Percentiles rank a stretch among this genome's conserved stretches.
phyloP scores from a whole-genome alignment of 2,888 invertebrate species.

The Dermolepida albohirtum region DNA sequence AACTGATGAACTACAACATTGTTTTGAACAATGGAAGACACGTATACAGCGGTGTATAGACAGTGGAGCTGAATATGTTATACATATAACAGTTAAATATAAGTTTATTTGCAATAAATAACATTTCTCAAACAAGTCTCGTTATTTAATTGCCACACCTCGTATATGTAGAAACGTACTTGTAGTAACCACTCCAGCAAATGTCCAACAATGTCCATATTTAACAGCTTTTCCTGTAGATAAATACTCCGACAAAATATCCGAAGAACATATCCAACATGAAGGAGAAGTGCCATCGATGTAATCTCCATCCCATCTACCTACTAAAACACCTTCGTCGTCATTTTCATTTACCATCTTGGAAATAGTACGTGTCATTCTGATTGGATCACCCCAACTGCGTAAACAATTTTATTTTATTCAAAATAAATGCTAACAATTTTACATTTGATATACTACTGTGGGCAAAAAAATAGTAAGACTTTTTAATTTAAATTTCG shows the following conservation, averaged over 20 bases:
- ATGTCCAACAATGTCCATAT: conserved; percentile 92
- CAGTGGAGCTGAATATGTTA: too few species aligned
- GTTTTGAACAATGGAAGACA: too few species aligned
- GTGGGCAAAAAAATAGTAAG: too few species aligned
- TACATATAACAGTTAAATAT: too few species aligned
- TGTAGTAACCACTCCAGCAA: conserved; percentile 84
- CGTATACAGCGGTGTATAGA: too few species aligned
- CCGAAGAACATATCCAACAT: conserved; percentile 84
- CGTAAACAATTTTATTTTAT: neutral
- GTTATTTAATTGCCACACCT: too few species aligned
- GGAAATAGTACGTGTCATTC: conserved; percentile 76
- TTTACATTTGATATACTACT: too few species aligned
- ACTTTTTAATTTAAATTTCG: too few species aligned
- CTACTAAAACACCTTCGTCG: conserved; percentile 76
- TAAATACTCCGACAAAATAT: conserved; percentile 79
- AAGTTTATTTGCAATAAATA: too few species aligned
- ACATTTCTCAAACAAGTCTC: too few species aligned
- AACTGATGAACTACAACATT: too few species aligned
- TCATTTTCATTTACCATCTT: conserved; percentile 81
- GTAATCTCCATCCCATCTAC: conserved; percentile 81
- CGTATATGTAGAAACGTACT: conserved; percentile 67
- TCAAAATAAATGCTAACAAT: too few species aligned
- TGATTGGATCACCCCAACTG: conserved; percentile 77
- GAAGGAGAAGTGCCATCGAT: conserved; percentile 80
- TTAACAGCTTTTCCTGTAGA: conserved; percentile 75